Percentiles rank a stretch among this genome's conserved stretches.
phyloP scores from a whole-genome alignment of 23 tunicate species.

The Phallusia fumigata region DNA sequence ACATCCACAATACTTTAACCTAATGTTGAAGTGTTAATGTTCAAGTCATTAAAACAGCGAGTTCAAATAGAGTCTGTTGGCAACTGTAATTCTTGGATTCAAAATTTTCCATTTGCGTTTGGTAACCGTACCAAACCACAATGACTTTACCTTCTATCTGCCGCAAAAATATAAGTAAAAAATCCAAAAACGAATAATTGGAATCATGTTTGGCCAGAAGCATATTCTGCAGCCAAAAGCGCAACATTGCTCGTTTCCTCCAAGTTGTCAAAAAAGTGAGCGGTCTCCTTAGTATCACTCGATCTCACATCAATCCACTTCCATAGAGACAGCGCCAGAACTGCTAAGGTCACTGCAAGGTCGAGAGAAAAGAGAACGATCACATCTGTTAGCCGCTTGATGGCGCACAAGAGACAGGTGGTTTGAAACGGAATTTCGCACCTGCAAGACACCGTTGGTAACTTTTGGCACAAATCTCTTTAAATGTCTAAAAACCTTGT shows the following conservation, averaged over 20 bases:
- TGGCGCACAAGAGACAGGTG: conserved; percentile 18
- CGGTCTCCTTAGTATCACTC: background rate
- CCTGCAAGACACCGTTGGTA: background rate
- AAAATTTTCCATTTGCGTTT: too few relatives aligned
- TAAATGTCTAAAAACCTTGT: background rate
- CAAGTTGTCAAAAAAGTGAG: conserved; percentile 8
- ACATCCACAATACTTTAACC: too few relatives aligned
- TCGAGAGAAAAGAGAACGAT: background rate
- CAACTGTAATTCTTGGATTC: too few relatives aligned
- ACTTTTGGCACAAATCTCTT: background rate
- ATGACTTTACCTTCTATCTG: too few relatives aligned
- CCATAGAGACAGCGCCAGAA: background rate
- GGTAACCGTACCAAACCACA: too few relatives aligned
- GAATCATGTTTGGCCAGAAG: background rate
- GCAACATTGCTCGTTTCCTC: conserved; percentile 12
- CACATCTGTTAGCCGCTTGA: background rate
- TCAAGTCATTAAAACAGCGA: too few relatives aligned
- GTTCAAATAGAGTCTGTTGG: too few relatives aligned
- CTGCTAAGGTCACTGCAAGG: background rate
- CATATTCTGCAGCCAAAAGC: background rate
- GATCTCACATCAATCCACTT: background rate
- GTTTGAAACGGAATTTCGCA: background rate
- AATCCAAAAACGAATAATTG: background rate
- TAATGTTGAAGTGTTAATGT: too few relatives aligned
- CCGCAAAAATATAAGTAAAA: too few relatives aligned